These are phyloP conservation scores for Barbus barbus DNA, from an alignment of 2,113 vertebrate species.

Conservation along the genomic window DNA sequence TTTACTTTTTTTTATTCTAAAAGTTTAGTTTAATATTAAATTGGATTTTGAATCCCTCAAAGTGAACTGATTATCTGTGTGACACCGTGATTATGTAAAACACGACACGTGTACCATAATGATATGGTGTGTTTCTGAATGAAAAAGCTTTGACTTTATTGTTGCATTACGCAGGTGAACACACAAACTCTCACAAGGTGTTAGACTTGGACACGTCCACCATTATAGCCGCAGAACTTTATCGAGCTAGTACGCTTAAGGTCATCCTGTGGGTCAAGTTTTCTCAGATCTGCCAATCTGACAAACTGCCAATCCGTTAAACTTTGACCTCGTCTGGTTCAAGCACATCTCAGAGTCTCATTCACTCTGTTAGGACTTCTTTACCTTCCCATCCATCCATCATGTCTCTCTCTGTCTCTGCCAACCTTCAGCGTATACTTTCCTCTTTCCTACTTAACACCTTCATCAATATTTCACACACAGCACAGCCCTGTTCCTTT, in stretches of 20 bases:
- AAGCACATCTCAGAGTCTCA: not conserved
- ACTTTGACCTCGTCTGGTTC: constrained; percentile 54
- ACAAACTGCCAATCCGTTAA: constrained; percentile 49
- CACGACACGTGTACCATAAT: no score
- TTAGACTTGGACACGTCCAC: not conserved
- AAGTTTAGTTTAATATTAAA: not conserved
- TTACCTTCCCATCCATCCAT: not conserved
- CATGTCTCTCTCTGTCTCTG: constrained; percentile 5
- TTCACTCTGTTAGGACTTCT: not conserved
- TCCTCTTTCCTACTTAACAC: constrained; percentile 11
- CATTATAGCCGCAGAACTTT: constrained; percentile 22
- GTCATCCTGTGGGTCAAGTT: constrained; percentile 57
- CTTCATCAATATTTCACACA: constrained; percentile 44
- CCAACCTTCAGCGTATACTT: no score
- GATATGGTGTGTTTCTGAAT: not conserved
- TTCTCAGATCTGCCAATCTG: constrained; percentile 58
- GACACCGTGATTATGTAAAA: not conserved
- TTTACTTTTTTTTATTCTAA: no score
- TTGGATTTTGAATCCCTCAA: not conserved
- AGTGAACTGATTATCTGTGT: not conserved
- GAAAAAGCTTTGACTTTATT: not conserved
- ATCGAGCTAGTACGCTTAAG: constrained; percentile 41
- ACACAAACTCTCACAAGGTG: not conserved
- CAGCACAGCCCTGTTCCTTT: constrained; percentile 16
- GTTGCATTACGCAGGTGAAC: not conserved